Evolutionary conservation across 2,797 vertebrate species (phyloP).

Genomic region (Sebastolobus altivelis): DNA sequence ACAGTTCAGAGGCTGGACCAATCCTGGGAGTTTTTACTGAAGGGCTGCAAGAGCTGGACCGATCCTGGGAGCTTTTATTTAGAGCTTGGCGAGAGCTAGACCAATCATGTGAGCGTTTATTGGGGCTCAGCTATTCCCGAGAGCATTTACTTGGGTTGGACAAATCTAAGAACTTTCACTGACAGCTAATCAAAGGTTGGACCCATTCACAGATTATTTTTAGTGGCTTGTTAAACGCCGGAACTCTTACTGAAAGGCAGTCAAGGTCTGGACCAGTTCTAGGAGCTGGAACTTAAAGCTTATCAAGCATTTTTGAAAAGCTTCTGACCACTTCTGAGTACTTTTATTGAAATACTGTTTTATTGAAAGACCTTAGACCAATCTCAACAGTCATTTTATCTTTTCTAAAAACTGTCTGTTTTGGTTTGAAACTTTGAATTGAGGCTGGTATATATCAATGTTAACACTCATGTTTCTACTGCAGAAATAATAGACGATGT

Average conservation of each 20-base stretch:
- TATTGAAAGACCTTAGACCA: not conserved
- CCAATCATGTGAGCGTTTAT: constrained; percentile 3
- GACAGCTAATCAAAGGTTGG: not conserved
- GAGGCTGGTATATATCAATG: not conserved
- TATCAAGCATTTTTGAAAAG: not conserved
- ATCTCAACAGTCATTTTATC: not conserved
- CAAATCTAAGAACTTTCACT: not conserved
- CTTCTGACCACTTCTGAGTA: not conserved
- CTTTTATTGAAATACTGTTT: not conserved
- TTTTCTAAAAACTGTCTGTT: not conserved
- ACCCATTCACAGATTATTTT: not conserved
- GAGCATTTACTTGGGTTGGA: not conserved
- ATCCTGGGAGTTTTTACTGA: constrained; percentile 85
- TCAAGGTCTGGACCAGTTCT: not conserved
- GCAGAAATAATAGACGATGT: not conserved
- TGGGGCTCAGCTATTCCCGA: not conserved
- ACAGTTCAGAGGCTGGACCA: constrained; percentile 83
- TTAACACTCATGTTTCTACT: not conserved
- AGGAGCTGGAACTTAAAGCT: not conserved
- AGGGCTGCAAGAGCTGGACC: constrained; percentile 47
- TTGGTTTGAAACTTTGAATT: not conserved
- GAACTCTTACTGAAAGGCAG: not conserved
- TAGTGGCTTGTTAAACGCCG: not conserved
- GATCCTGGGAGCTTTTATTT: constrained; percentile 48
- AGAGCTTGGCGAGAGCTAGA: not conserved